Base-by-base conservation (phyloP, 2,888 invertebrate species). In the Cerastis leucographa region DNA sequence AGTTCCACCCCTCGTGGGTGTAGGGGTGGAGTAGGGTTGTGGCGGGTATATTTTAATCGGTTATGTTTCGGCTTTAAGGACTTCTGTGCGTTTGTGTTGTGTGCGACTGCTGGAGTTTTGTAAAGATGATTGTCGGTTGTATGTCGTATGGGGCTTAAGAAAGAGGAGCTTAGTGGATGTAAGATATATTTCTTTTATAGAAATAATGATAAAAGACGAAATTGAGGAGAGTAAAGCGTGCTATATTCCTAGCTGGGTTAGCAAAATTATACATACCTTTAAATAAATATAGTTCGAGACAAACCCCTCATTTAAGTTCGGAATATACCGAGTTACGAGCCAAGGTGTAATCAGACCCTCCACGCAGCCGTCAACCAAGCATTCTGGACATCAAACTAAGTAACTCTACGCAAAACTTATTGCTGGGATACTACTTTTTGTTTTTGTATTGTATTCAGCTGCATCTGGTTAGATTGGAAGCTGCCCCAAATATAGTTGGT, bases 11-110 rank as follows among this genome's bases (percentile, higher is more conserved):
- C 61, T 12, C 54, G 71, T 72, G 86, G 87, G 82, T 85, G 89
- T n/a, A 42, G n/a, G n/a, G 64, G 64, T 61, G 61, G 84, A 69
- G 71, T 87, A 92, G 91, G 91, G 89, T 71, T 90, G 91, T 56
- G 46, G 46, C 51, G 40, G 61, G 76, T 75, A 83, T 81, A 69
- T 83, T 81, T 85, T 85, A 76, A 67, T 81, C 74, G 85, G 83
- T 83, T 78, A 74, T 72, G 76, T 84, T 75, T 74, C 77, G 69
- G 71, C 67, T 68, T 85, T 42, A 25, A 40, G 51, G 78, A 86
- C 54, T 67, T 71, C 62, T 71, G 56, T 65, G 64, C 66, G 70
- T 44, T 71, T 83, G 61, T 40, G 61, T 70, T 80, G 64, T 80
- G 59, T 42, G 69, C 56, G 59, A 65, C 56, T 66, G 17, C 42